Percentiles rank a stretch among this genome's conserved stretches.
Evolutionary conservation across 92 coral and sea anemone species (phyloP).

Genomic region (Virgularia gustaviana): DNA sequence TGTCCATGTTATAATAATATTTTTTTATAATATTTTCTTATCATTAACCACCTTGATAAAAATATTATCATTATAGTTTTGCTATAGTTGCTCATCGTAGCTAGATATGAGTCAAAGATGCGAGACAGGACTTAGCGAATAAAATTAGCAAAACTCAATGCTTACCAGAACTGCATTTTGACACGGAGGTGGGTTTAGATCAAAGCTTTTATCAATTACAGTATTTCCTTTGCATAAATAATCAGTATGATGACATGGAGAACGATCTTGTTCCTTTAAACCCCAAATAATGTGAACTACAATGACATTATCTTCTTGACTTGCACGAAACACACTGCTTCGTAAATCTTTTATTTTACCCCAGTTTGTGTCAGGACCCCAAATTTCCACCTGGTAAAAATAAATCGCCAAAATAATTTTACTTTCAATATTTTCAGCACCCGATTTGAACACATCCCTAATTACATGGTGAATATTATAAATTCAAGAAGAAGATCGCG

Average conservation of each 20-base stretch:
- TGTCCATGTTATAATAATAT: no score
- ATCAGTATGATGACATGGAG: slow-evolving; percentile 87
- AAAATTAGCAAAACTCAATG: not conserved
- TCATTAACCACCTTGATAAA: no score
- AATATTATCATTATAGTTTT: no score
- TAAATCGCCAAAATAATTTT: not conserved
- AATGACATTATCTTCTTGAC: slow-evolving; percentile 85
- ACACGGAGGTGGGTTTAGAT: slow-evolving; percentile 80
- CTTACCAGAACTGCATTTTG: slow-evolving; percentile 83
- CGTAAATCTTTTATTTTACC: slow-evolving; percentile 62
- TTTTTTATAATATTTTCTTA: no score
- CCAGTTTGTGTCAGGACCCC: slow-evolving; percentile 96
- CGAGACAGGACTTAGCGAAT: not conserved
- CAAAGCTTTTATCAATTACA: slow-evolving; percentile 78
- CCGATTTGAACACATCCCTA: no score
- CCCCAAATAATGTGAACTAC: slow-evolving; percentile 89
- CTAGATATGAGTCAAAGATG: not conserved
- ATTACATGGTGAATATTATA: no score
- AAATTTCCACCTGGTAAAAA: slow-evolving; percentile 65
- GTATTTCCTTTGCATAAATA: slow-evolving; percentile 87
- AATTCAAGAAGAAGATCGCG: no score
- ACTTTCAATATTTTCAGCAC: no score
- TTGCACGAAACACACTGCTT: slow-evolving; percentile 69
- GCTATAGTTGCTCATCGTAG: not conserved
- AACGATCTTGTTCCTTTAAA: slow-evolving; percentile 76